Evolutionary conservation across 1,140 invertebrate species (phyloP), one percentile per base, ranked within the genome.

Genomic region (Mercenaria mercenaria): DNA sequence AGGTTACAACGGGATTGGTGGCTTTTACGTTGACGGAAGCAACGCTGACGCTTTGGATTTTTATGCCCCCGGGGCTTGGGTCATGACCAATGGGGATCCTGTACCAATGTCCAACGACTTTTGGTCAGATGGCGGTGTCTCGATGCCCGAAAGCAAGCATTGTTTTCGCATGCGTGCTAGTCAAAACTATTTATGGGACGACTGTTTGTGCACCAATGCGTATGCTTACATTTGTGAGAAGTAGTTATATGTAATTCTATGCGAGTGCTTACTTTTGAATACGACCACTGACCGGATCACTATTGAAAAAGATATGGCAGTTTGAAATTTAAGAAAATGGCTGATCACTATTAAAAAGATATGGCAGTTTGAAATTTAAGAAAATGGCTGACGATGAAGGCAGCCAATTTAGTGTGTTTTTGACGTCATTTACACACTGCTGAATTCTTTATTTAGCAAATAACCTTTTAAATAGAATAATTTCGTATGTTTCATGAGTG

Each of bases 21-120:
- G 47, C 8, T 76, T n/a, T 15, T 76, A 76, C 47, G 26, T 76
- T 29, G 72, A 76, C 26, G 72, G 72, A 47, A 76, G 72, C 41
- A 76, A 76, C 26, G 72, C 72, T 1, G 6, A 76, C 11, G 72
- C 72, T 2, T 2, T 6, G 1, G 41, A 76, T 50, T 43, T 26
- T 18, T 43, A n/a, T 26, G 18, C 72, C 0, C 23, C 41, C n/a
- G 41, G 39, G 18, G 72, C 39, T 10, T 76, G 72, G 72, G 41
- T 50, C 8, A 50, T 50, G 39, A 13, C 23, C 10, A n/a, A 76
- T 29, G 72, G 72, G n/a, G 72, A 76, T 1, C 39, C 41, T 26
- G 72, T 76, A 6, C 39, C 72, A 50, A 76, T 76, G 72, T n/a
- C 72, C 6, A 1, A 39, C 10, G 41, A 76, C 18, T 76, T 47